These are phyloP conservation scores for Schizaphis graminum DNA, from an alignment of 2,888 invertebrate genomes.

Conservation along the genomic window DNA sequence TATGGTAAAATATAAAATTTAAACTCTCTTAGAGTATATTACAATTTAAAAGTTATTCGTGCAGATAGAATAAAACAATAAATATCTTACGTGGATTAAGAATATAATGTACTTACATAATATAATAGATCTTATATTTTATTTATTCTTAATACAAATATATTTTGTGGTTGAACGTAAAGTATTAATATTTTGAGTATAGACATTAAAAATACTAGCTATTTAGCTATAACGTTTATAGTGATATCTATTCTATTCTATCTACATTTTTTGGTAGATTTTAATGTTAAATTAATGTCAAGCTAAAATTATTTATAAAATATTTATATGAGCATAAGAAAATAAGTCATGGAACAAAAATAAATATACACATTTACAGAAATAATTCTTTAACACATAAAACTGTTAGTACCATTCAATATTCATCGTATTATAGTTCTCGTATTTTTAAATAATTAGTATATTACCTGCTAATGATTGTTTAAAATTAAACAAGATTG, in stretches of 20 bases:
- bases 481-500: neutral
- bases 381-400: neutral
- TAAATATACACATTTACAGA: neutral
- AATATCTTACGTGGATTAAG: neutral
- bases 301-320: neutral
- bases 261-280: neutral
- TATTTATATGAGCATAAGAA: neutral
- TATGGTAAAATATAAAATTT: conserved; percentile 72
- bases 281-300: neutral
- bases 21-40: neutral
- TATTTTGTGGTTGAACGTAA: neutral
- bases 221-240: neutral
- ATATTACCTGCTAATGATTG: neutral
- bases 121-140: neutral
- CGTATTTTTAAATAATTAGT: neutral
- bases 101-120: neutral
- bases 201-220: neutral
- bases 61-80: neutral
- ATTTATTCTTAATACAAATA: neutral
- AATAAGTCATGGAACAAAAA: neutral
- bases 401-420: neutral
- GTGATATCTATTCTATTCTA: neutral
- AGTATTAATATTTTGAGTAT: neutral
- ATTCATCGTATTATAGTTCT: neutral
- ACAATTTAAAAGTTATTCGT: neutral